A percentile compares a stretch with the other conserved stretches of the same genome.
Conservation (phyloP, 2,888 invertebrate species). For the Xestoiulus laeticollis region DNA sequence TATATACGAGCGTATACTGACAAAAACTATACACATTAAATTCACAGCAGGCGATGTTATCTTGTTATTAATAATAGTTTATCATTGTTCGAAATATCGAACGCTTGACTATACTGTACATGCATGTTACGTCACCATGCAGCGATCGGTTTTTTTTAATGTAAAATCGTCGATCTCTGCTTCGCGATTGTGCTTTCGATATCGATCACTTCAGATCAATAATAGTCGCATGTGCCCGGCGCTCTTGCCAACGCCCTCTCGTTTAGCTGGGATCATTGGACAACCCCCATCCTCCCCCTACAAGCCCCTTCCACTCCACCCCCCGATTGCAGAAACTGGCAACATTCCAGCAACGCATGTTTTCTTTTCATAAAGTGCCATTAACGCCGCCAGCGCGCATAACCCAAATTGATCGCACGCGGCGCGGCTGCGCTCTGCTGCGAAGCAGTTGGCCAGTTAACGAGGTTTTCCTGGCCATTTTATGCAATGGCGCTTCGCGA, state of each 20-base stretch:
- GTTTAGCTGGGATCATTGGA: constrained; percentile 18
- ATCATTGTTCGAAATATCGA: too few relatives aligned
- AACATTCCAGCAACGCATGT: constrained; percentile 9
- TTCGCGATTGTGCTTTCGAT: background rate
- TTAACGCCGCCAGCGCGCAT: constrained; percentile 26
- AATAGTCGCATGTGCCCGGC: background rate
- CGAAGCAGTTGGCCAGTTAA: background rate
- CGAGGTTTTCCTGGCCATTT: background rate
- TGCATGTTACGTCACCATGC: too few relatives aligned
- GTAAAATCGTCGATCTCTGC: background rate
- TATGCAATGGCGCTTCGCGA: background rate
- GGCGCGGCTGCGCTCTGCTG: background rate
- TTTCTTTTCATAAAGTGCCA: constrained; percentile 9
- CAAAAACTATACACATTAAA: too few relatives aligned
- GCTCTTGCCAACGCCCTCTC: constrained; percentile 20
- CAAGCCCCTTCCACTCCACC: background rate
- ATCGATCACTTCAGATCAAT: constrained; percentile 4
- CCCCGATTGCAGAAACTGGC: background rate
- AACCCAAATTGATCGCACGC: background rate
- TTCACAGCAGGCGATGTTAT: too few relatives aligned
- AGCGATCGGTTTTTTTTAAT: too few relatives aligned
- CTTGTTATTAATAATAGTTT: too few relatives aligned
- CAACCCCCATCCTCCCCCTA: background rate
- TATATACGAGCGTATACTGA: too few relatives aligned
- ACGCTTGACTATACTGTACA: too few relatives aligned